Percentiles rank a stretch among this genome's conserved stretches.
These are phyloP conservation scores for Micropterix aruncella DNA, from an alignment of 2,888 invertebrate species.

Conservation along the genomic window DNA sequence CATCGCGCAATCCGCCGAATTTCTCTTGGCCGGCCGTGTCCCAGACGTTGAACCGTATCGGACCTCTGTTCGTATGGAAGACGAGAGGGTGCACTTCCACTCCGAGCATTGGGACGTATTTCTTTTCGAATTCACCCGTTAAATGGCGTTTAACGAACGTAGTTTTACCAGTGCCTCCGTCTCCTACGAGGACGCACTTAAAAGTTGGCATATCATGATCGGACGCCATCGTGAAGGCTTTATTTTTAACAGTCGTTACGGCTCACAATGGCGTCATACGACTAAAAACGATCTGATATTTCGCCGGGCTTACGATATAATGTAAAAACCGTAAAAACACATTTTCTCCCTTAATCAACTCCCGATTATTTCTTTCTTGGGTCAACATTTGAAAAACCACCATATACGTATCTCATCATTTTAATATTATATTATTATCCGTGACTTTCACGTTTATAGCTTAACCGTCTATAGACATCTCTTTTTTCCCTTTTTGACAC, in stretches of 20 bases:
- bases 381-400: too few relatives aligned
- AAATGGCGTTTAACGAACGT: slow-evolving; percentile 91
- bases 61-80: slow-evolving; percentile 85
- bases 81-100: slow-evolving; percentile 90
- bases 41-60: slow-evolving; percentile 90
- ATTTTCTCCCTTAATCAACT: too few relatives aligned
- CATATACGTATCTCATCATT: too few relatives aligned
- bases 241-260: background rate
- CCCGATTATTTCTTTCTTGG: too few relatives aligned
- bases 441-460: too few relatives aligned
- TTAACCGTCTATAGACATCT: too few relatives aligned
- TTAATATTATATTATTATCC: too few relatives aligned
- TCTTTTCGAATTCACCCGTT: slow-evolving; percentile 94
- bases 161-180: slow-evolving; percentile 92
- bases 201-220: slow-evolving; percentile 67
- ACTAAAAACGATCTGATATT: too few relatives aligned
- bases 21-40: slow-evolving; percentile 94
- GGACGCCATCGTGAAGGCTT: slow-evolving; percentile 36
- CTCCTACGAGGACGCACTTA: slow-evolving; percentile 85
- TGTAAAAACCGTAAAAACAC: too few relatives aligned
- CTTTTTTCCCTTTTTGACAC: too few relatives aligned
- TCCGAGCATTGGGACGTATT: slow-evolving; percentile 88
- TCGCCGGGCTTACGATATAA: too few relatives aligned
- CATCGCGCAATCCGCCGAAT: slow-evolving; percentile 87
- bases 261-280: background rate